Conservation (phyloP, 2,797 vertebrate species). For the Glyptemys insculpta region DNA sequence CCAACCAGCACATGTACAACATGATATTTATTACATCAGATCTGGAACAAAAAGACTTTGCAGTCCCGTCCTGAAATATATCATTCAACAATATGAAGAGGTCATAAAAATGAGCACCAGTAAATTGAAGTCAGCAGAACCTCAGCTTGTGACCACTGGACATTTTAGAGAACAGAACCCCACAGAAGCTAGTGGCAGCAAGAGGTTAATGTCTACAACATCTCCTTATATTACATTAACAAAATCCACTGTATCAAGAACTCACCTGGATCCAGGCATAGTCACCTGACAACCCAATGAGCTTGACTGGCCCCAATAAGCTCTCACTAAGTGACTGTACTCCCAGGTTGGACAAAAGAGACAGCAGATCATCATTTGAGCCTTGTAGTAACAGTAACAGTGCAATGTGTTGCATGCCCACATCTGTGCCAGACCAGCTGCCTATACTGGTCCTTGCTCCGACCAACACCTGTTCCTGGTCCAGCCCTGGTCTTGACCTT, state of each 20-base stretch:
- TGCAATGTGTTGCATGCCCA: not conserved
- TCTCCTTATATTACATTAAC: slow-evolving; percentile 13
- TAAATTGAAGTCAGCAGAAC: slow-evolving; percentile 20
- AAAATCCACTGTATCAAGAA: not conserved
- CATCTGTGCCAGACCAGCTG: not conserved
- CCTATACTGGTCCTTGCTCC: not conserved
- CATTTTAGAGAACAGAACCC: not conserved
- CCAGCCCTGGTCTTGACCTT: not conserved
- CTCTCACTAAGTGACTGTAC: not conserved
- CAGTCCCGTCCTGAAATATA: slow-evolving; percentile 38
- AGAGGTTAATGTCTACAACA: not conserved
- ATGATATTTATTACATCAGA: slow-evolving; percentile 55
- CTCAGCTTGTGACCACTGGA: not conserved
- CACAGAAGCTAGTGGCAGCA: not conserved
- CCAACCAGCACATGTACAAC: slow-evolving; percentile 14
- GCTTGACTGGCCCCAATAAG: not conserved
- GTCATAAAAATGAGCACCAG: slow-evolving; percentile 22
- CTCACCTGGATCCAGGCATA: not conserved
- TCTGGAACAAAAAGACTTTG: slow-evolving; percentile 44
- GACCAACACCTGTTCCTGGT: not conserved
- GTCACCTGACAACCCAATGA: not conserved
- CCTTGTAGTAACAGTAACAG: not conserved
- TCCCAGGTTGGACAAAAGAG: not conserved
- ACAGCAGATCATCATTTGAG: not conserved
- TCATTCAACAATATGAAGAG: slow-evolving; percentile 55